A percentile compares a stretch with the other conserved stretches of the same genome.
These are phyloP conservation scores for Zapus hudsonius DNA, from an alignment of 2,113 vertebrate species.

Conservation along the genomic window DNA sequence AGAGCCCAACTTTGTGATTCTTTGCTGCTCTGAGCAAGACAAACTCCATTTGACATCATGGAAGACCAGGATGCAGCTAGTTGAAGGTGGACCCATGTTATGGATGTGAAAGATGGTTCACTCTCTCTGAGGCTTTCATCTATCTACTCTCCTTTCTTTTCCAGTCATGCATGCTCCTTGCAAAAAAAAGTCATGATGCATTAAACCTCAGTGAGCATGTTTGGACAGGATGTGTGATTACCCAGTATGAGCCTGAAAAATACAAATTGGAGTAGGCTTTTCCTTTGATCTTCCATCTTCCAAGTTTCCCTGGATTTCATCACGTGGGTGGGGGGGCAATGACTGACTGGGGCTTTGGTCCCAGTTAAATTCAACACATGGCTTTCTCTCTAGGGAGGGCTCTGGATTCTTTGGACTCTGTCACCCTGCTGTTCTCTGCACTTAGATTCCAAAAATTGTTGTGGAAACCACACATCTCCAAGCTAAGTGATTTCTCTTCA, in stretches of 20 bases:
- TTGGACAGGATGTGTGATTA: background rate
- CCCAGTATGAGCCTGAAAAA: background rate
- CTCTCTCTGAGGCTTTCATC: background rate
- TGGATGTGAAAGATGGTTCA: accelerated
- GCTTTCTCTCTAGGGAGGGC: background rate
- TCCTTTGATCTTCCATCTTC: conserved; percentile 48
- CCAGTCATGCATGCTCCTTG: background rate
- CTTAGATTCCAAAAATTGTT: conserved; percentile 29
- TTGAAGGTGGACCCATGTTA: accelerated
- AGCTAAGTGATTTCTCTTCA: conserved; percentile 18
- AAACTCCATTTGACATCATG: background rate
- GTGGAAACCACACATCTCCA: conserved; percentile 36
- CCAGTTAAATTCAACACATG: background rate
- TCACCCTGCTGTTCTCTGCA: background rate
- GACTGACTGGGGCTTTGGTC: background rate
- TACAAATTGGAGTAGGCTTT: background rate
- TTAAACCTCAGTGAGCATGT: background rate
- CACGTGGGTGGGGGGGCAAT: background rate
- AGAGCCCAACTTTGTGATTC: background rate
- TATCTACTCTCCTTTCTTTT: background rate
- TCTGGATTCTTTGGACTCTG: background rate
- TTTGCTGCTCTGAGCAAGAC: background rate
- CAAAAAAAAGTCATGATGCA: background rate
- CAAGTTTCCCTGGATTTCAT: conserved; percentile 3
- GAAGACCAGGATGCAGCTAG: background rate